Base-by-base conservation (phyloP, 2,797 vertebrate species). In the Leptodactylus fallax region DNA sequence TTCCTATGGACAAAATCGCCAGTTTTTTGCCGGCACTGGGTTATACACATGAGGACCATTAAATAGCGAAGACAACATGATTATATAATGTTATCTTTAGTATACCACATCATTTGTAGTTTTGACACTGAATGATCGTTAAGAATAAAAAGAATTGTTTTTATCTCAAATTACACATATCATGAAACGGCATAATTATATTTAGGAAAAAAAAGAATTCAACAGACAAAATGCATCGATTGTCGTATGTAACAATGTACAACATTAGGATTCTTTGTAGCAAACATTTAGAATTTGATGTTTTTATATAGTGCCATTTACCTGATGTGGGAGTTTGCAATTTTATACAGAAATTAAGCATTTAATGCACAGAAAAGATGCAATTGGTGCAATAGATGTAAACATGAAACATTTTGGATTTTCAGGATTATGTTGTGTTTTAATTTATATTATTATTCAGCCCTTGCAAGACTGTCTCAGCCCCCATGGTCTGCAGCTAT, bases 191-290 rank as follows among this genome's bases (percentile, higher is more conserved):
- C 19, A 23, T 23, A 5, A 53, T 82, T 19, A 82, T 53, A 27
- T 69, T 27, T 14, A 17, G 21, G 49, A 5, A 21, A 71, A 83
- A 61, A 80, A 23, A 61, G 21, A 63, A 61, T n/a, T 63, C 79
- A 80, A 47, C 27, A 36, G 55, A 45, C 78, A 79, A 58, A 81
- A n/a, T 81, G 27, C 25, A 79, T 60, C 60, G 77, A 58, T 58
- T 79, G 55, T 58, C 3, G 19, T 56, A 21, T 3, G 25, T 9
- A 60, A 47, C n/a, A 21, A 55, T 56, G 25, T 17, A 9, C 25
- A 55, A 13, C 9, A 25, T 16, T 23, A 17, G 58, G 55, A 19
- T 58, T 58, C 55, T 58, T 80, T n/a, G n/a, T n/a, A n/a, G n/a
- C n/a, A n/a, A n/a, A n/a, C n/a, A n/a, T n/a, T 61, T 80, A 36